Evolutionary conservation across 2,113 vertebrate species (phyloP).

Genomic region (Zonotrichia leucophrys): DNA sequence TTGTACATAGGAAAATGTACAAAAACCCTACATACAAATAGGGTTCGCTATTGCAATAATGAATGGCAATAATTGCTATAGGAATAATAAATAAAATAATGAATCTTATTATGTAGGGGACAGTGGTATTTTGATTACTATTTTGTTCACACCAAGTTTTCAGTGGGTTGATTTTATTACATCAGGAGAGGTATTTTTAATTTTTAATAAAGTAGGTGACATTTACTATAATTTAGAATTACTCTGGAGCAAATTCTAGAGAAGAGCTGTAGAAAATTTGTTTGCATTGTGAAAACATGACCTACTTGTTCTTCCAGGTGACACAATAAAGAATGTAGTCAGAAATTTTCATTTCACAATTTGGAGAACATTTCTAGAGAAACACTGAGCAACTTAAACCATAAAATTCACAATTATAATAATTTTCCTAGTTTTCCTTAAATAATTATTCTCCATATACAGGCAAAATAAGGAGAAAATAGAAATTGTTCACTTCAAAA

Average conservation of each 20-base stretch:
- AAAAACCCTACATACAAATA: neutral
- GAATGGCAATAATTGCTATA: neutral
- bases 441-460: neutral
- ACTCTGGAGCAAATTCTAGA: neutral
- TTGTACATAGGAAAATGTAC: neutral
- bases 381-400: neutral
- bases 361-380: neutral
- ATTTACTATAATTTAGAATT: neutral
- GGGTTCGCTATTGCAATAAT: neutral
- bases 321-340: neutral
- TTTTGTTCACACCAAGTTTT: neutral
- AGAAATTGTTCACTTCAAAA: neutral
- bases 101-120: neutral
- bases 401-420: neutral
- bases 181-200: neutral
- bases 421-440: neutral
- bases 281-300: neutral
- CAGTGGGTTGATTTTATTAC: neutral
- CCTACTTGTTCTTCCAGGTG: neutral
- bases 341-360: neutral
- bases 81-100: neutral
- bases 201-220: neutral
- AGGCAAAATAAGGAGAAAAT: neutral
- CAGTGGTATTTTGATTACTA: neutral
- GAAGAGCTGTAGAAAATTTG: neutral